Evolutionary conservation across 2,888 invertebrate species (phyloP).

Genomic region (Acanthococcus lagerstroemiae): DNA sequence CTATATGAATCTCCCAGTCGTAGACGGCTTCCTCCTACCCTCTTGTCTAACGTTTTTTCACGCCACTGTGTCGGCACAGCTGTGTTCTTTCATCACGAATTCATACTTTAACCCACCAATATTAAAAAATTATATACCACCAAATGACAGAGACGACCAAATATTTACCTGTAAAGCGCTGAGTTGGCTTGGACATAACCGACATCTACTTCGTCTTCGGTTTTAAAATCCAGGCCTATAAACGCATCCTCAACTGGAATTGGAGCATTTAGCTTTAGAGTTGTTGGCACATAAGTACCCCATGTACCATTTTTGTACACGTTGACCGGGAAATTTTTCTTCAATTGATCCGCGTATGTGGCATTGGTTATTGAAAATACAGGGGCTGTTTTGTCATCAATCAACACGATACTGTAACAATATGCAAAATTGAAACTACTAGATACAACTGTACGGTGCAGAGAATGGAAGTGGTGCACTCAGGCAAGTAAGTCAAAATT

Average conservation of each 20-base stretch:
- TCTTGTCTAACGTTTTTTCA: too few species aligned
- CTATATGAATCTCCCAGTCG: too few species aligned
- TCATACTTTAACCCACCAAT: too few species aligned
- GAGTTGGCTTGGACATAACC: slow-evolving; percentile 48
- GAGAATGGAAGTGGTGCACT: too few species aligned
- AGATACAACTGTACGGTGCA: too few species aligned
- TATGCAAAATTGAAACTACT: background rate
- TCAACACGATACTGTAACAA: slow-evolving; percentile 17
- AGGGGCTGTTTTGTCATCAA: slow-evolving; percentile 31
- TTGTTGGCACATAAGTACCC: slow-evolving; percentile 82
- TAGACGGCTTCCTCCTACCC: too few species aligned
- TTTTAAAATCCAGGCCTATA: slow-evolving; percentile 60
- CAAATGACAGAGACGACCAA: too few species aligned
- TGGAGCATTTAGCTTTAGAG: too few species aligned
- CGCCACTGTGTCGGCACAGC: too few species aligned
- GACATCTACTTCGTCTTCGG: slow-evolving; percentile 77
- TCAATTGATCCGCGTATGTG: slow-evolving; percentile 55
- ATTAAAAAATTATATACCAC: too few species aligned
- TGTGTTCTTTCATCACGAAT: too few species aligned
- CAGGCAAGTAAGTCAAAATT: too few species aligned
- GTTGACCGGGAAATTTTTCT: slow-evolving; percentile 68
- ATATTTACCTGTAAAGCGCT: slow-evolving; percentile 16
- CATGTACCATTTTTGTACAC: slow-evolving; percentile 56
- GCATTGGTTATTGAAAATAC: slow-evolving; percentile 26
- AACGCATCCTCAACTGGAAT: slow-evolving; percentile 57